Conservation (phyloP, 2,113 vertebrate species). For the Dromas ardeola region DNA sequence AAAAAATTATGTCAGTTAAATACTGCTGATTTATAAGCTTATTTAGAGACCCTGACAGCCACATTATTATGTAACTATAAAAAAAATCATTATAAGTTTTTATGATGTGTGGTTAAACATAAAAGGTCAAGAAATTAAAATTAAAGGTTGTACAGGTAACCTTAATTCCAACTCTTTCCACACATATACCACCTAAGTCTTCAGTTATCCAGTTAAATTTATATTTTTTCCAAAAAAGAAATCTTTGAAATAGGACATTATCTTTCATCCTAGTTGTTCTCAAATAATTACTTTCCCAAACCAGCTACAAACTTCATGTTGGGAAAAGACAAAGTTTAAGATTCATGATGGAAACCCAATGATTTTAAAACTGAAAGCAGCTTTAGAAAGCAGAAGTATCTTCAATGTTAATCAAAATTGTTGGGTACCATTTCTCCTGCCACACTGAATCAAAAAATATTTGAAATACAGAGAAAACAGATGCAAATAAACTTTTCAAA, state of each 20-base stretch:
- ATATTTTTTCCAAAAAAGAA: background rate
- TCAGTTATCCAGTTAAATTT: background rate
- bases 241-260: background rate
- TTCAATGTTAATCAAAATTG: background rate
- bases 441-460: background rate
- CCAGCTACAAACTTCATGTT: background rate
- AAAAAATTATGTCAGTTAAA: background rate
- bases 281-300: background rate
- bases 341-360: background rate
- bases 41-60: background rate
- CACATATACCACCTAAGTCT: background rate
- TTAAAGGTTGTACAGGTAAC: background rate
- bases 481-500: background rate
- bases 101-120: background rate
- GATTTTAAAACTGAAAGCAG: background rate
- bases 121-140: background rate
- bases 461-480: background rate
- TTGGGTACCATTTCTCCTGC: background rate
- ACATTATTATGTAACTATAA: background rate
- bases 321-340: background rate
- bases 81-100: background rate
- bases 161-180: background rate
- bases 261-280: background rate
- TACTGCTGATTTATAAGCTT: background rate
- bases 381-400: background rate